Percentiles rank a stretch among this genome's conserved stretches.
These are phyloP conservation scores for Eristalis arbustorum DNA, from an alignment of 2,888 invertebrate species.

Conservation along the genomic window DNA sequence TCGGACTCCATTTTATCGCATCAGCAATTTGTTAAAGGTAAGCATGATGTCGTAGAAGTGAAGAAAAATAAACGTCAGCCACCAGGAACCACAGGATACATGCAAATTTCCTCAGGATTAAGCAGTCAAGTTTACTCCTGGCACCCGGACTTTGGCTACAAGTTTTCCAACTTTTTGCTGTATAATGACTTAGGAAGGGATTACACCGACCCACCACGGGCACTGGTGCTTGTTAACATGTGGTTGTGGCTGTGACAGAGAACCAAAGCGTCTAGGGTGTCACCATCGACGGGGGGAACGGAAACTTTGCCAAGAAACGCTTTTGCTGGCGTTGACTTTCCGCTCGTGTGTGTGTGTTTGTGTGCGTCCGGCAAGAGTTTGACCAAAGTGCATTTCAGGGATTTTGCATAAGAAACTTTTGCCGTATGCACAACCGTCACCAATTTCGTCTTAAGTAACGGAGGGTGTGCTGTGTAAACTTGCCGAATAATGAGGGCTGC, in stretches of 20 bases:
- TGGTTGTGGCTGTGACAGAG: not conserved
- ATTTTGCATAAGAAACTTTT: not conserved
- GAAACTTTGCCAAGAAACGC: not conserved
- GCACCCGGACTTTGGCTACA: not conserved
- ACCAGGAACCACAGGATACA: not conserved
- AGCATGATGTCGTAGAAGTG: not conserved
- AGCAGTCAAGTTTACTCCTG: not conserved
- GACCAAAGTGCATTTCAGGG: not conserved
- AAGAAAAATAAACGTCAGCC: not conserved
- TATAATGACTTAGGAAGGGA: not conserved
- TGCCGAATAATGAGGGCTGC: not conserved
- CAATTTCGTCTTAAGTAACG: not conserved
- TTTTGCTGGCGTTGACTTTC: not conserved
- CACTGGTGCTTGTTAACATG: not conserved
- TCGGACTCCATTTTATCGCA: not conserved
- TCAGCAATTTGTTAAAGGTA: conserved; percentile 11
- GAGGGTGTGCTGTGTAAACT: not conserved
- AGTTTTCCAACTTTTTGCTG: not conserved
- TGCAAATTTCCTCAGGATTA: not conserved
- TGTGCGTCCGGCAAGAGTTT: not conserved
- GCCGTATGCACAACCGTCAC: not conserved
- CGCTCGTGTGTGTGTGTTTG: too few relatives aligned
- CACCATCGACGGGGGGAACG: not conserved
- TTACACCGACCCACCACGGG: not conserved
- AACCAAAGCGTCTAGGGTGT: not conserved